Conservation (phyloP, 2,888 invertebrate species). For the Polietes domitor region DNA sequence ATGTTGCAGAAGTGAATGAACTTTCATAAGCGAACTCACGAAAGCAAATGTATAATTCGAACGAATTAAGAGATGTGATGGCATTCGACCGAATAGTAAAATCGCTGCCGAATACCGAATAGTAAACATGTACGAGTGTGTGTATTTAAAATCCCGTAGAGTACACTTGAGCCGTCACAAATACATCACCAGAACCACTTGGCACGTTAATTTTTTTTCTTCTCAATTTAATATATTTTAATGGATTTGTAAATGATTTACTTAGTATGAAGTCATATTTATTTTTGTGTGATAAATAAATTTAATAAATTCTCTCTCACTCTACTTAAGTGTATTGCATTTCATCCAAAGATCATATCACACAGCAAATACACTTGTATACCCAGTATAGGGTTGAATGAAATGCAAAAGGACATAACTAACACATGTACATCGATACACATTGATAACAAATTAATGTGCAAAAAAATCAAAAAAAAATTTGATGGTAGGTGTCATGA, state of each 20-base stretch:
- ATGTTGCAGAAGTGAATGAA: too few relatives aligned
- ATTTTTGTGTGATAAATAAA: conserved; percentile 53
- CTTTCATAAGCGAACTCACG: too few relatives aligned
- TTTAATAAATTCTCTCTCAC: conserved; percentile 50
- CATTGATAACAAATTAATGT: too few relatives aligned
- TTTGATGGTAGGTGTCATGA: too few relatives aligned
- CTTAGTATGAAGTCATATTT: conserved; percentile 64
- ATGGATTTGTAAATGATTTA: conserved; percentile 34
- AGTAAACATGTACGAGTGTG: too few relatives aligned
- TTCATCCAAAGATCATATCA: background rate
- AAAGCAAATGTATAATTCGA: too few relatives aligned
- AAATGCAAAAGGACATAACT: too few relatives aligned
- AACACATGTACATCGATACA: too few relatives aligned
- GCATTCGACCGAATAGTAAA: too few relatives aligned
- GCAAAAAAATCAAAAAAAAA: too few relatives aligned
- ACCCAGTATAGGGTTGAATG: background rate
- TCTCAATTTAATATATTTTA: conserved; percentile 45
- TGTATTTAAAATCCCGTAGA: background rate
- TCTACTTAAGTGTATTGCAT: conserved; percentile 15
- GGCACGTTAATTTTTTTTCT: background rate
- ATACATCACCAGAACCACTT: background rate
- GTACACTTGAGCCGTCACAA: background rate
- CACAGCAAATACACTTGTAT: background rate
- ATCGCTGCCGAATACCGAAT: too few relatives aligned
- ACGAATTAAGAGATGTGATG: too few relatives aligned